phyloP scores from a whole-genome alignment of 2,888 invertebrate species.

The Stenichneumon culpator region DNA sequence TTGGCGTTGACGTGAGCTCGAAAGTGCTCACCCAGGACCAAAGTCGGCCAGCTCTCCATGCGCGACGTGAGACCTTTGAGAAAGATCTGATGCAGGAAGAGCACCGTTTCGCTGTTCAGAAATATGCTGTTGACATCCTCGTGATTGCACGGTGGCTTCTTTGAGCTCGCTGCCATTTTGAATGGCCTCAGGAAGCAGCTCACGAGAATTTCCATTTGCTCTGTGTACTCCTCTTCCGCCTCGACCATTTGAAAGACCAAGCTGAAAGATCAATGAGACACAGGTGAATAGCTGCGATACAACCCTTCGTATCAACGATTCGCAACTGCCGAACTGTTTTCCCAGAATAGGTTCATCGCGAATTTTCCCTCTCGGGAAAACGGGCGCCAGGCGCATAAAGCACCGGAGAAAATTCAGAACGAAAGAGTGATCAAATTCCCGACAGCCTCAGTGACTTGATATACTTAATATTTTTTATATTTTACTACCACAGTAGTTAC shows the following conservation, averaged over 20 bases:
- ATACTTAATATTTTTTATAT: not conserved
- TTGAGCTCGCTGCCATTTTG: slow-evolving; percentile 97
- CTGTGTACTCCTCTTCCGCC: slow-evolving; percentile 96
- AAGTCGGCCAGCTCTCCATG: slow-evolving; percentile 97
- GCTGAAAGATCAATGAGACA: slow-evolving; percentile 84
- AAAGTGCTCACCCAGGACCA: slow-evolving; percentile 91
- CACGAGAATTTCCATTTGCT: slow-evolving; percentile 94
- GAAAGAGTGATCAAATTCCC: too few relatives aligned
- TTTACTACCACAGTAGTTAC: slow-evolving; percentile 10
- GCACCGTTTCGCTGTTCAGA: slow-evolving; percentile 95
- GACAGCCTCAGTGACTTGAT: too few relatives aligned
- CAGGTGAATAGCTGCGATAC: not conserved
- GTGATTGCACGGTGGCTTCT: slow-evolving; percentile 96
- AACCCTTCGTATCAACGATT: not conserved
- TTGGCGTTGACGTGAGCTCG: not conserved
- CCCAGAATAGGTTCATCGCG: not conserved
- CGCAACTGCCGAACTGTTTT: too few relatives aligned
- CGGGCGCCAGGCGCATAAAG: too few relatives aligned
- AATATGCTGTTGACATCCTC: slow-evolving; percentile 98
- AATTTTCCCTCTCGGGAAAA: not conserved
- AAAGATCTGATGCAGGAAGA: slow-evolving; percentile 97
- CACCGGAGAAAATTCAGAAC: too few relatives aligned
- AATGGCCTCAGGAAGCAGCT: slow-evolving; percentile 96
- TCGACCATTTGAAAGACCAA: slow-evolving; percentile 96
- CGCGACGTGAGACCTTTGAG: slow-evolving; percentile 96